These are phyloP conservation scores for Cecidostiba fungosa DNA, from an alignment of 2,888 invertebrate species.

Conservation along the genomic window DNA sequence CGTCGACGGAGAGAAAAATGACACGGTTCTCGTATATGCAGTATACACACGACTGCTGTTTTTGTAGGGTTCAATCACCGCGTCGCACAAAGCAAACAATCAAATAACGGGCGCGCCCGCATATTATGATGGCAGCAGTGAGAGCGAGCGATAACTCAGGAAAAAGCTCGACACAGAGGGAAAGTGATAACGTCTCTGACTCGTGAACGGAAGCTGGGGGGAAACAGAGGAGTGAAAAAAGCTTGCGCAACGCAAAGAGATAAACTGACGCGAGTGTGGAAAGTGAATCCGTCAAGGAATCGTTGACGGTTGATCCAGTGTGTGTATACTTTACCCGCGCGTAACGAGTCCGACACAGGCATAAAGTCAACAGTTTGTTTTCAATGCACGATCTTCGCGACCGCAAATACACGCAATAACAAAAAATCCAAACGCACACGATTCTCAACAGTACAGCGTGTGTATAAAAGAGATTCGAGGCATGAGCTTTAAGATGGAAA, in stretches of 20 bases:
- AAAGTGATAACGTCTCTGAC: constrained; percentile 58
- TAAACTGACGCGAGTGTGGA: too few relatives aligned
- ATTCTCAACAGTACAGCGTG: not conserved
- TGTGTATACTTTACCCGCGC: not conserved
- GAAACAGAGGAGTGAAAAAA: not conserved
- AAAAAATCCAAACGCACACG: not conserved
- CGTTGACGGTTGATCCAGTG: not conserved
- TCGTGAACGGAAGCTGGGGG: constrained; percentile 38
- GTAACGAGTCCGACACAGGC: not conserved
- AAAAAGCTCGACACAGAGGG: constrained; percentile 45
- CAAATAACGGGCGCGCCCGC: constrained; percentile 45
- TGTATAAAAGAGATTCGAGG: constrained; percentile 13
- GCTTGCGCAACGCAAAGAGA: too few relatives aligned
- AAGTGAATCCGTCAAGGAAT: not conserved
- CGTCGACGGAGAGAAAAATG: not conserved
- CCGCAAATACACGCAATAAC: not conserved
- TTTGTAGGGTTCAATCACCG: constrained; percentile 34
- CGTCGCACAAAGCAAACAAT: constrained; percentile 50
- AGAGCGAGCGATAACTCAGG: constrained; percentile 13
- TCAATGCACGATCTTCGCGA: not conserved
- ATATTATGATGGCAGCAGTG: constrained; percentile 46
- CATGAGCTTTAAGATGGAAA: not conserved
- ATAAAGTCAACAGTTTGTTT: not conserved
- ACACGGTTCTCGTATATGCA: not conserved
- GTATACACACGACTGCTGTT: not conserved